These are phyloP conservation scores for Calliopsis andreniformis DNA, from an alignment of 1,140 invertebrate species.

Conservation along the genomic window DNA sequence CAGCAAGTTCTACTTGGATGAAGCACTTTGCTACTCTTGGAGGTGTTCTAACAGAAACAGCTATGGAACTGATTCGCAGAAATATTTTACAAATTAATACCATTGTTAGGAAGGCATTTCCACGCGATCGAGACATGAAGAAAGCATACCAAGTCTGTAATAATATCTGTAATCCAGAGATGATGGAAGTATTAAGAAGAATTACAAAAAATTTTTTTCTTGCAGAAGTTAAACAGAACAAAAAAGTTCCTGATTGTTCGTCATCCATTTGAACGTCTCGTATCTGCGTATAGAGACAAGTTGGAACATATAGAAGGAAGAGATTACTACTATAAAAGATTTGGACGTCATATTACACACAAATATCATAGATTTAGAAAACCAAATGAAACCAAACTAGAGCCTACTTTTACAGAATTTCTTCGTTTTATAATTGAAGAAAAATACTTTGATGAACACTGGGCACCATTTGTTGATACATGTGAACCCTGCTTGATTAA, in stretches of 20 bases:
- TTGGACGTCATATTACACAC: constrained; percentile 75
- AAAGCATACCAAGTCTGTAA: constrained; percentile 66
- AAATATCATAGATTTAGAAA: constrained; percentile 76
- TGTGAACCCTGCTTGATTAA: constrained; percentile 78
- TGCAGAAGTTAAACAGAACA: constrained; percentile 65
- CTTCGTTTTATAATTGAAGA: constrained; percentile 82
- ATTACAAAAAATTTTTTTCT: constrained; percentile 1
- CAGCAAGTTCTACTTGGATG: constrained; percentile 82
- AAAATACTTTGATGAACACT: constrained; percentile 82
- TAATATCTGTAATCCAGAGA: neutral
- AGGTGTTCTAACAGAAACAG: constrained; percentile 72
- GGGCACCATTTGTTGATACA: constrained; percentile 77
- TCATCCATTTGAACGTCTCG: constrained; percentile 85
- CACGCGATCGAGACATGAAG: constrained; percentile 44
- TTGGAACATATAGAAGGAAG: constrained; percentile 79
- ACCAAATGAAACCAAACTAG: constrained; percentile 59
- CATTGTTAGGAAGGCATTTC: constrained; percentile 74
- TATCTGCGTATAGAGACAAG: constrained; percentile 86
- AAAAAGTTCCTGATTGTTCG: constrained; percentile 81
- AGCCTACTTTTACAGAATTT: constrained; percentile 88
- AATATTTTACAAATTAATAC: constrained; percentile 69
- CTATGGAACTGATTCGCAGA: constrained; percentile 52
- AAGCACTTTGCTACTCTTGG: constrained; percentile 82
- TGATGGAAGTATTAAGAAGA: neutral
- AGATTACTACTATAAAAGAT: constrained; percentile 78